Conservation (phyloP, 1,140 invertebrate genomes). For the Pseudomyrmex flavicornis region DNA sequence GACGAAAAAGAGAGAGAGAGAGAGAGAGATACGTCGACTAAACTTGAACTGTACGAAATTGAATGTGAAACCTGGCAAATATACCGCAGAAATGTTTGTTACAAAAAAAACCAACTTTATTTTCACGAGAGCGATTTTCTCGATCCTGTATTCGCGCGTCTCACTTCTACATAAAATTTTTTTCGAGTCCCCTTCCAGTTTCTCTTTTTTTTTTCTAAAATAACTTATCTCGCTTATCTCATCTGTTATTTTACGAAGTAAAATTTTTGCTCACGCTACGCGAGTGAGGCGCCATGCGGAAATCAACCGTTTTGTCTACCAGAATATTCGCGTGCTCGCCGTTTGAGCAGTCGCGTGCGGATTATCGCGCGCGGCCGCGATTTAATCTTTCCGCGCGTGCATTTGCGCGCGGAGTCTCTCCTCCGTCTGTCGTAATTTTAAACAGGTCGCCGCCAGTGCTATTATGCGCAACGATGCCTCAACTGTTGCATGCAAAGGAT, state of each 20-base stretch:
- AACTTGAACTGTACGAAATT: neutral
- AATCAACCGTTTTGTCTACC: conserved; percentile 34
- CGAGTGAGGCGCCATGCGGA: neutral
- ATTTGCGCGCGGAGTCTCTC: neutral
- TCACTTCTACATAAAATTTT: neutral
- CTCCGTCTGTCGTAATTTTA: conserved; percentile 37
- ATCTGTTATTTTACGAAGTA: too few relatives aligned
- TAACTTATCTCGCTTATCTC: neutral
- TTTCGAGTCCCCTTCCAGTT: neutral
- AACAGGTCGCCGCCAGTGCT: neutral
- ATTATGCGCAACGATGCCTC: conserved; percentile 37
- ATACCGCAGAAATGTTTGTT: too few relatives aligned
- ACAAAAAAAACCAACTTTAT: too few relatives aligned
- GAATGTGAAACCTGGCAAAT: neutral
- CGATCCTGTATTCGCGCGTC: too few relatives aligned
- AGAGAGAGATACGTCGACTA: neutral
- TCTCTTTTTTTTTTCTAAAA: neutral
- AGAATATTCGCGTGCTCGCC: conserved; percentile 21
- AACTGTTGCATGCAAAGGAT: conserved; percentile 72
- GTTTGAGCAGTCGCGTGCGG: conserved; percentile 30
- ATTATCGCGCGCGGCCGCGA: conserved; percentile 6
- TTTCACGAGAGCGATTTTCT: neutral
- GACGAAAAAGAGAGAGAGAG: neutral
- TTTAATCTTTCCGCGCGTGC: conserved; percentile 39
- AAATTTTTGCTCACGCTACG: neutral